Conservation (phyloP, 2,888 invertebrate genomes). For the Ophonus ardosiacus region DNA sequence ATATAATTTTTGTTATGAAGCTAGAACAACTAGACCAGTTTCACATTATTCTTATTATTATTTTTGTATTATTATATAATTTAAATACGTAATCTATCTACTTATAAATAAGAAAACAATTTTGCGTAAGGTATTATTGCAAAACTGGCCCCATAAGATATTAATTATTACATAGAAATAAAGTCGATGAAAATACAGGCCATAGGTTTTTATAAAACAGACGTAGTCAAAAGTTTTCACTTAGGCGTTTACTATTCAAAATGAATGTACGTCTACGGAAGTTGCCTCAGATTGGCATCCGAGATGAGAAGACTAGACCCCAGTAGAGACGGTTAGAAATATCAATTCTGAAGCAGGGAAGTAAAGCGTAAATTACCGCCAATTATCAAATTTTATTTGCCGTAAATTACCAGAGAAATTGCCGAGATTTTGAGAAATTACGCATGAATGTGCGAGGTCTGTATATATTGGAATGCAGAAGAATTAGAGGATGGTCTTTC, state of each 20-base stretch:
- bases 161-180: constrained; percentile 52
- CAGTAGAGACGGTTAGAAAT: constrained; percentile 1
- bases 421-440: too few relatives aligned
- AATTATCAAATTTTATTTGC: too few relatives aligned
- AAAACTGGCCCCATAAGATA: constrained; percentile 63
- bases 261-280: constrained; percentile 31
- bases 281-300: constrained; percentile 54
- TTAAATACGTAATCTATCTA: constrained; percentile 61
- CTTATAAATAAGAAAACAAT: constrained; percentile 62
- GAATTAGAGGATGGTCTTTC: too few relatives aligned
- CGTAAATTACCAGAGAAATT: too few relatives aligned
- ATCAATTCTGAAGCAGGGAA: too few relatives aligned
- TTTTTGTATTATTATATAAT: constrained; percentile 48
- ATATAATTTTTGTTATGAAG: constrained; percentile 57
- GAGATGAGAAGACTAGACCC: constrained; percentile 55
- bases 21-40: constrained; percentile 61
- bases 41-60: constrained; percentile 55
- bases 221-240: constrained; percentile 42
- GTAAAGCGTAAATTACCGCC: too few relatives aligned
- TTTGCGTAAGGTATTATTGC: constrained; percentile 53
- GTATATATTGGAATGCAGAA: too few relatives aligned
- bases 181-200: constrained; percentile 61
- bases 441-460: too few relatives aligned
- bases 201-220: constrained; percentile 45
- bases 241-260: constrained; percentile 34